Base-by-base conservation (phyloP, 2,113 vertebrate genomes). In the Daphoenositta chrysoptera region DNA sequence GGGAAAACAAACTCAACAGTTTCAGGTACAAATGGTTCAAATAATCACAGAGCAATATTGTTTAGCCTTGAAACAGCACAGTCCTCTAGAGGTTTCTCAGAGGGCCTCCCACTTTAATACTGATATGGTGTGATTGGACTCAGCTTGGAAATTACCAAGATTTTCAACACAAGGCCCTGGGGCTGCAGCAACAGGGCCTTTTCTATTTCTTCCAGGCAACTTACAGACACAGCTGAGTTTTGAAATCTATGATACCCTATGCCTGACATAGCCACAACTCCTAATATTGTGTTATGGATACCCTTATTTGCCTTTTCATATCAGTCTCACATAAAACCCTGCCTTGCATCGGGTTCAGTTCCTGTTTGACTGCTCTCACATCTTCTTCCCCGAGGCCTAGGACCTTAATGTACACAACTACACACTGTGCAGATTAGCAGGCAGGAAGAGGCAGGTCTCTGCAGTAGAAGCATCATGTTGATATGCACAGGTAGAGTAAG, bases 21-120 rank as follows among this genome's bases (percentile, higher is more conserved):
- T 93, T 96, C 94, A 90, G 96, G 89, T 96, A 96, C 96, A 83
- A 96, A 96, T 94, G 96, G 93, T 95, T 97, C 95, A 79, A 58
- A 87, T 70, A 79, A 92, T 86, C 89, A 79, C 87, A 93, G 30
- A 68, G 95, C 93, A 93, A n/a, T 95, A 68, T 50, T 28, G 53
- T 70, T 94, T 79, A 97, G 91, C 87, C 69, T 94, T 90, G 64
- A 68, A 83, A 95, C 94, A 93, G 95, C 96, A 95, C 90, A 87
- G 84, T 94, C 91, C 95, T 94, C 90, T 89, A 40, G n/a, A 7
- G 39, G 65, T 64, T 94, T 76, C 51, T 94, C 82, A 96, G 92
- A 87, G 86, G 72, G 90, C 75, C 92, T 95, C 90, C 94, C 35
- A 22, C 58, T 94, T 83, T 86, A 96, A 97, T 96, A 96, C 96